phyloP scores from a whole-genome alignment of 2,113 vertebrate genomes.

The Mormyrus iriodes region DNA sequence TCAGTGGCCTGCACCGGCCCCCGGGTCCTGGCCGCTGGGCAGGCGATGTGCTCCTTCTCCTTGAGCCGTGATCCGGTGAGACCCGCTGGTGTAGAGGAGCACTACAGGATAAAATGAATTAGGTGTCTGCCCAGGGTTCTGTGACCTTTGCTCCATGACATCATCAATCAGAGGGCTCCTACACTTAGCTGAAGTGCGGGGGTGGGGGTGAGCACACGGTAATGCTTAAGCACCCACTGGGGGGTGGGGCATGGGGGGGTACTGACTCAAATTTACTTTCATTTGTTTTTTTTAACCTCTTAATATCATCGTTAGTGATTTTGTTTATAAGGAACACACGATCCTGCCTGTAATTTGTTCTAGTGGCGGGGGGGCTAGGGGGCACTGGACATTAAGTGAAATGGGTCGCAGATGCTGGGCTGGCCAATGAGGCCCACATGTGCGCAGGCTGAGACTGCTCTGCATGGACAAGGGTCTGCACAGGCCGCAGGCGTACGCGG shows the following conservation, averaged over 20 bases:
- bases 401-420: conserved; percentile 45
- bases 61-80: conserved; percentile 65
- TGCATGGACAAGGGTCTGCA: conserved; percentile 32
- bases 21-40: conserved; percentile 22
- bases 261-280: conserved; percentile 64
- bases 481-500: background rate
- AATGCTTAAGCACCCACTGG: conserved; percentile 53
- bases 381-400: conserved; percentile 50
- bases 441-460: conserved; percentile 55
- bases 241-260: conserved; percentile 40
- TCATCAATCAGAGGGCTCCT: conserved; percentile 86
- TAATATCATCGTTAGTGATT: conserved; percentile 46
- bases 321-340: conserved; percentile 59
- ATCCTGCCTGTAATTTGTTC: conserved; percentile 66
- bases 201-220: conserved; percentile 56
- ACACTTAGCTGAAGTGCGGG: conserved; percentile 68
- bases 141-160: conserved; percentile 78
- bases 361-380: conserved; percentile 42
- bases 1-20: background rate
- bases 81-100: conserved; percentile 70
- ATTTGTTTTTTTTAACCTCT: conserved; percentile 63
- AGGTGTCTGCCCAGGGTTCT: conserved; percentile 83
- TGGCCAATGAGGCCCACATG: conserved; percentile 45
- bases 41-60: conserved; percentile 71
- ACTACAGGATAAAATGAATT: conserved; percentile 92